Conservation (phyloP, 1,140 invertebrate species). For the Leptopilina clavipes region DNA sequence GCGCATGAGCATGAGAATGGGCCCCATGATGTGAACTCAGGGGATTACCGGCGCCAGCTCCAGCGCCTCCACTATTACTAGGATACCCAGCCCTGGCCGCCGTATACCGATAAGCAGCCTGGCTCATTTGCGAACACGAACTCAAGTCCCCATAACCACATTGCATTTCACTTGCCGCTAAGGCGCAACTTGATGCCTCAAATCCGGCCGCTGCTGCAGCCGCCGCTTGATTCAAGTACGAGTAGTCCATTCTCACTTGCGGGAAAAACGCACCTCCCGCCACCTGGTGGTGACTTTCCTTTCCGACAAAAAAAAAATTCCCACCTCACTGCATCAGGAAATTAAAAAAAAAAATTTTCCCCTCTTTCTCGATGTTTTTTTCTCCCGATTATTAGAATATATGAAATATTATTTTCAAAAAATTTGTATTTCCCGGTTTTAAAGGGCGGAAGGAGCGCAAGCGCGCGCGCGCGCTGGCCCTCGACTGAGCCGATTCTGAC, state of each 20-base stretch:
- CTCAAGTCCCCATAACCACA: constrained; percentile 89
- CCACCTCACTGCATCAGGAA: neutral
- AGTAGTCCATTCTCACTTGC: constrained; percentile 79
- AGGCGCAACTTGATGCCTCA: constrained; percentile 79
- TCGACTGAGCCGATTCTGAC: neutral
- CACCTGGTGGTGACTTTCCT: neutral
- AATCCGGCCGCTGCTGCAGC: constrained; percentile 78
- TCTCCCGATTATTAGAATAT: too few relatives aligned
- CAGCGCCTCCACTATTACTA: constrained; percentile 67
- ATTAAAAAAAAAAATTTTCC: neutral
- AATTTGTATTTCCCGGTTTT: constrained; percentile 7
- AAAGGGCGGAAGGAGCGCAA: constrained; percentile 44
- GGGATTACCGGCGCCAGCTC: constrained; percentile 61
- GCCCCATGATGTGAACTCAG: constrained; percentile 69
- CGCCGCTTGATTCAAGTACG: constrained; percentile 83
- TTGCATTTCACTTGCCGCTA: constrained; percentile 81
- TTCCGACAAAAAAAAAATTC: neutral
- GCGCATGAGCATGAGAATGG: constrained; percentile 73
- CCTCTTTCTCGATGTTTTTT: too few relatives aligned
- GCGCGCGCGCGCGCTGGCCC: constrained; percentile 36
- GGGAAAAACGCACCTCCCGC: neutral
- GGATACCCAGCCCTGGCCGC: constrained; percentile 74
- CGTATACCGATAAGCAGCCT: constrained; percentile 83
- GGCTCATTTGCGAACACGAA: constrained; percentile 90
- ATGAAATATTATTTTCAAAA: too few relatives aligned